Conservation (phyloP, 2,113 vertebrate genomes). For the Rhizomys pruinosus region DNA sequence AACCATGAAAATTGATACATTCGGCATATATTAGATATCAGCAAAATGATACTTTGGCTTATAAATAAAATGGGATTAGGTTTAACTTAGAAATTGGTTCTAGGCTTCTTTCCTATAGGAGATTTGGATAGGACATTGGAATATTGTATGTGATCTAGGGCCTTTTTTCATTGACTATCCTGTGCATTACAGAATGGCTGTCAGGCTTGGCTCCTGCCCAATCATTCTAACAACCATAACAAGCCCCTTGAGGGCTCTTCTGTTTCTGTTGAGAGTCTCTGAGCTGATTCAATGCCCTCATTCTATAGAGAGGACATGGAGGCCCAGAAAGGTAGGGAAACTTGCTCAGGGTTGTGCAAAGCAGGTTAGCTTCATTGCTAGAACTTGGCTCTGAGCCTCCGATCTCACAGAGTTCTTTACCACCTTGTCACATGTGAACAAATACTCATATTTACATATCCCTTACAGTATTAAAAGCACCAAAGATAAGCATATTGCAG, state of each 20-base stretch:
- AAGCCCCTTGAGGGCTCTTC: background rate
- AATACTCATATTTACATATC: slow-evolving; percentile 11
- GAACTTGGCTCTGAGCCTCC: background rate
- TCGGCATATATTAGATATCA: background rate
- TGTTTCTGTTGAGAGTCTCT: slow-evolving; percentile 13
- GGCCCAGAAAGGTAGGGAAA: background rate
- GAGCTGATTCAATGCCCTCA: background rate
- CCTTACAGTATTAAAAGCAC: background rate
- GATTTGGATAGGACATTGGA: background rate
- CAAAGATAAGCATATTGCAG: background rate
- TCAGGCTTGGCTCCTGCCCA: background rate
- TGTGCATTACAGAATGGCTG: background rate
- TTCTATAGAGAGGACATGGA: background rate
- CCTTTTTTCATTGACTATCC: background rate
- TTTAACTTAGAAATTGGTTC: slow-evolving; percentile 39
- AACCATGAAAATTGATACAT: background rate
- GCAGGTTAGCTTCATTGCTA: background rate
- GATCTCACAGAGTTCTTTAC: background rate
- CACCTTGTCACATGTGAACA: background rate
- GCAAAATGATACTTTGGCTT: background rate
- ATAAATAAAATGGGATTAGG: slow-evolving; percentile 25
- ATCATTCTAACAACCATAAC: background rate
- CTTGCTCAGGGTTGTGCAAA: background rate
- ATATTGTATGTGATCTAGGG: background rate
- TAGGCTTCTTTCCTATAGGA: background rate